These are phyloP conservation scores for Sericinus montela DNA, from an alignment of 2,888 invertebrate genomes.

Conservation along the genomic window DNA sequence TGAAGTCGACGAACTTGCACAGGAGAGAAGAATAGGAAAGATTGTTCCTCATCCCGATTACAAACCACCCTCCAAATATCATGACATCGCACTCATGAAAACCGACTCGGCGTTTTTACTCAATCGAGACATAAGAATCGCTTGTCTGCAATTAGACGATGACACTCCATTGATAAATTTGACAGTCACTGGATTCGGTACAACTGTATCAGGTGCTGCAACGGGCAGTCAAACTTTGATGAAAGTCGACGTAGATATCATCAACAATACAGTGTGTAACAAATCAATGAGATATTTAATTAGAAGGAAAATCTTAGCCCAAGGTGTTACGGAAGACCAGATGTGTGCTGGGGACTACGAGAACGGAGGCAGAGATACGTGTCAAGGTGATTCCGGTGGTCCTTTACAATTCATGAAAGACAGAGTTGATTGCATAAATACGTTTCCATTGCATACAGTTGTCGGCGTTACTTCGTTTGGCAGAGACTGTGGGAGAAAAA, in stretches of 20 bases:
- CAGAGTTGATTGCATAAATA: constrained; percentile 51
- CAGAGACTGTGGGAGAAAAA: constrained; percentile 69
- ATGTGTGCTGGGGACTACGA: constrained; percentile 70
- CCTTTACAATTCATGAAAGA: constrained; percentile 63
- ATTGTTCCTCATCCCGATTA: constrained; percentile 78
- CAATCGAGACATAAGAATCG: constrained; percentile 78
- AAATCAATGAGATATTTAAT: constrained; percentile 59
- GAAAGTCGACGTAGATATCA: constrained; percentile 66
- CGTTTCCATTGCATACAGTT: constrained; percentile 63
- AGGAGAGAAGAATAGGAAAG: constrained; percentile 65
- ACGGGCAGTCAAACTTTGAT: constrained; percentile 65
- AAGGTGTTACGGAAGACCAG: constrained; percentile 56
- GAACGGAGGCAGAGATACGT: constrained; percentile 66
- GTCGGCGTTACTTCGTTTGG: constrained; percentile 77
- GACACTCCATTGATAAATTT: constrained; percentile 43
- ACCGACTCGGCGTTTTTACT: constrained; percentile 68
- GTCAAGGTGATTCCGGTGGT: constrained; percentile 74
- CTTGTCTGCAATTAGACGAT: constrained; percentile 72
- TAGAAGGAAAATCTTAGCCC: constrained; percentile 45
- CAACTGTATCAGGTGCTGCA: constrained; percentile 59
- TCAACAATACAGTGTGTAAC: constrained; percentile 52
- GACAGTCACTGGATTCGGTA: constrained; percentile 83
- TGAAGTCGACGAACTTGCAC: constrained; percentile 68
- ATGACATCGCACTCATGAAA: constrained; percentile 84
- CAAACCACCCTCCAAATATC: constrained; percentile 73